These are phyloP conservation scores for Hippopotamus amphibius DNA, from an alignment of 2,113 vertebrate genomes.

Conservation along the genomic window DNA sequence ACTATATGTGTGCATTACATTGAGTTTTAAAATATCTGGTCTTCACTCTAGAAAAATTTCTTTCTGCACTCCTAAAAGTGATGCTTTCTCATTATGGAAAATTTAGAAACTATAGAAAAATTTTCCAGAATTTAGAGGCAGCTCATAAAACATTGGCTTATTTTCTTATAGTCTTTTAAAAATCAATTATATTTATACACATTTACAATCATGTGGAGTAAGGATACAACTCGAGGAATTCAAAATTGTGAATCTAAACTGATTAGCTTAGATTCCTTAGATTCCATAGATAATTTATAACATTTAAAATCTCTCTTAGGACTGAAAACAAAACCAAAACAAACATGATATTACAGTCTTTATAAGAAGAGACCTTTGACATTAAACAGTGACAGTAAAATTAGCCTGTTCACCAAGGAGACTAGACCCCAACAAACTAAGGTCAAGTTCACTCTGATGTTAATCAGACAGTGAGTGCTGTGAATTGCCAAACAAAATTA, in stretches of 20 bases:
- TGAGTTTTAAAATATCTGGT: not conserved
- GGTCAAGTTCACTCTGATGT: not conserved
- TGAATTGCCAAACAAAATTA: not conserved
- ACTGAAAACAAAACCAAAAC: constrained; percentile 48
- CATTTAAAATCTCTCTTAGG: constrained; percentile 11
- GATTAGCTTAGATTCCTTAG: constrained; percentile 49
- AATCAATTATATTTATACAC: constrained; percentile 18
- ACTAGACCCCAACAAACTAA: not conserved
- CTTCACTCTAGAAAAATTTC: not conserved
- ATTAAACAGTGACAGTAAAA: not conserved
- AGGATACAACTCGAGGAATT: not conserved
- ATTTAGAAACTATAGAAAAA: not conserved
- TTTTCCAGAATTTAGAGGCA: not conserved
- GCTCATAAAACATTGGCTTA: not conserved
- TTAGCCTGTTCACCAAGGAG: not conserved
- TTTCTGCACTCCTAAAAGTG: not conserved
- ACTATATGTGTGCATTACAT: not conserved
- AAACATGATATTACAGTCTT: not conserved
- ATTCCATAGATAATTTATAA: constrained; percentile 43
- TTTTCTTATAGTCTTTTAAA: constrained; percentile 27
- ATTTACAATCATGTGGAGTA: not conserved
- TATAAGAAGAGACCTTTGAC: not conserved
- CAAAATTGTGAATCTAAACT: constrained; percentile 44
- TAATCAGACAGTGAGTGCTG: not conserved
- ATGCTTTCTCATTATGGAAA: not conserved